These are phyloP conservation scores for Peromyscus melanophrys DNA, from an alignment of 2,797 vertebrate genomes.

Conservation along the genomic window DNA sequence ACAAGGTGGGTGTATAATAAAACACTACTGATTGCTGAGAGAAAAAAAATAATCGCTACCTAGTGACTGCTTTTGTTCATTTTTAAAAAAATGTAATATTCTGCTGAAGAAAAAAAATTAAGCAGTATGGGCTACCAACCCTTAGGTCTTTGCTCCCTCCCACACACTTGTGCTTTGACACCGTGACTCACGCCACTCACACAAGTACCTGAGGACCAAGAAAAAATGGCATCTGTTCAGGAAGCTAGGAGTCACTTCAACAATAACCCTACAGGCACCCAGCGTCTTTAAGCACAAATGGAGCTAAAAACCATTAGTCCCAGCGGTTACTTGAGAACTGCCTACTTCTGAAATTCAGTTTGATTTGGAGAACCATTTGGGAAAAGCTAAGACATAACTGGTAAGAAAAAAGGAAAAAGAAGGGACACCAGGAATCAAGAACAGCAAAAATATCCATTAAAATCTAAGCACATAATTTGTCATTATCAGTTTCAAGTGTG, in stretches of 20 bases:
- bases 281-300: conserved; percentile 51
- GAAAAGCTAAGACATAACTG: conserved; percentile 27
- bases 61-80: conserved; percentile 66
- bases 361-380: conserved; percentile 57
- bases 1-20: conserved; percentile 68
- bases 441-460: not conserved
- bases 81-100: conserved; percentile 66
- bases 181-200: conserved; percentile 70
- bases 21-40: not conserved
- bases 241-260: conserved; percentile 63
- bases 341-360: conserved; percentile 45
- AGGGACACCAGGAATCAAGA: not conserved
- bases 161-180: conserved; percentile 66
- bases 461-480: not conserved
- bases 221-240: not conserved
- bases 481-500: not conserved
- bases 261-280: conserved; percentile 43
- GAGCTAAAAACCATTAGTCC: conserved; percentile 4
- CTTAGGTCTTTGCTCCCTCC: conserved; percentile 69
- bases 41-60: conserved; percentile 27
- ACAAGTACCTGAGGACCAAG: not conserved
- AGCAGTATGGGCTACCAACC: conserved; percentile 49
- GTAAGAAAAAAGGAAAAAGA: not conserved
- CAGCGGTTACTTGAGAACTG: not conserved
- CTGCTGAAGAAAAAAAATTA: conserved; percentile 66